A percentile compares a stretch with the other conserved stretches of the same genome.
Conservation (phyloP, 1,140 invertebrate genomes). For the Phymastichus coffea region DNA sequence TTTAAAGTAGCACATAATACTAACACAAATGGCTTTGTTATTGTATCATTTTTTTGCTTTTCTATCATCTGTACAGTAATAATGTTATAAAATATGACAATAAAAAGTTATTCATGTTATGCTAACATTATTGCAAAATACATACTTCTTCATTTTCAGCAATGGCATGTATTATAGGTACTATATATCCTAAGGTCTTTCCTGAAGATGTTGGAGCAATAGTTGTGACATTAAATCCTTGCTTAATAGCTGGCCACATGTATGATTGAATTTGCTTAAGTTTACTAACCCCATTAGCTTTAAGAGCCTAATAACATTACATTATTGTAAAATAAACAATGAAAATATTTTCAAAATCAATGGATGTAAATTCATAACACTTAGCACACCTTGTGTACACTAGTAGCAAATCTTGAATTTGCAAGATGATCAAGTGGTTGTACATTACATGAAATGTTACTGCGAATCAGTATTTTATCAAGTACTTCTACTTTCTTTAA, state of each 20-base stretch:
- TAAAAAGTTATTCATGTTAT: not conserved
- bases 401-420: slow-evolving; percentile 36
- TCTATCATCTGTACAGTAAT: slow-evolving; percentile 9
- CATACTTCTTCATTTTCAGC: slow-evolving; percentile 34
- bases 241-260: slow-evolving; percentile 51
- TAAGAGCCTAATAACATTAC: slow-evolving; percentile 31
- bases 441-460: slow-evolving; percentile 31
- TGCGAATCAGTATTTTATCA: slow-evolving; percentile 43
- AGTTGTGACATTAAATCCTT: slow-evolving; percentile 41
- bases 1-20: slow-evolving; percentile 45
- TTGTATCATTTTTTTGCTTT: slow-evolving; percentile 5
- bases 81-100: not conserved
- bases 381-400: slow-evolving; percentile 40
- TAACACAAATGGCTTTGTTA: slow-evolving; percentile 37
- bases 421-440: slow-evolving; percentile 32
- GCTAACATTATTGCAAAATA: slow-evolving; percentile 5
- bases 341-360: slow-evolving; percentile 5
- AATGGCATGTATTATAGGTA: slow-evolving; percentile 42
- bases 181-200: slow-evolving; percentile 47
- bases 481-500: slow-evolving; percentile 29
- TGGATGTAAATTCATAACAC: slow-evolving; percentile 7
- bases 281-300: slow-evolving; percentile 22
- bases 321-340: not conserved
- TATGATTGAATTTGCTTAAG: slow-evolving; percentile 47
- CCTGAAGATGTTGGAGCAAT: slow-evolving; percentile 43